Evolutionary conservation across 2,113 vertebrate genomes (phyloP).

Genomic region (Tachysurus fulvidraco): DNA sequence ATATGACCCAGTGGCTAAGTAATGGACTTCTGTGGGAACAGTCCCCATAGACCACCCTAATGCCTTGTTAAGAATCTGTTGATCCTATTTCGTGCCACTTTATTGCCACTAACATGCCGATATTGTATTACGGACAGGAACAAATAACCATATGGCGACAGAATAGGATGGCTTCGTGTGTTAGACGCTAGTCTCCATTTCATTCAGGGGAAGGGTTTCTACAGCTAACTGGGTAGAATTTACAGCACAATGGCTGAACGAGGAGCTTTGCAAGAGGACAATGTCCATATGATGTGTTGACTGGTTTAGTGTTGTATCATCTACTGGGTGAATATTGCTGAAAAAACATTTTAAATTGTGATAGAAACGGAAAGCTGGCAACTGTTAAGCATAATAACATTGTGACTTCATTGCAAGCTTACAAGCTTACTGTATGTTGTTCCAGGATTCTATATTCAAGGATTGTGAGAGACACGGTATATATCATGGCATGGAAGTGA

Average conservation of each 20-base stretch:
- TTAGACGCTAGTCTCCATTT: slow-evolving; percentile 44
- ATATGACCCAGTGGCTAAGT: slow-evolving; percentile 63
- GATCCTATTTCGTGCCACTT: slow-evolving; percentile 63
- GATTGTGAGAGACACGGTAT: neutral
- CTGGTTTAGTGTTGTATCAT: neutral
- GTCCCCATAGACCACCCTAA: slow-evolving; percentile 54
- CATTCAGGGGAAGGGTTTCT: slow-evolving; percentile 15
- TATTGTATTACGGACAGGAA: slow-evolving; percentile 63
- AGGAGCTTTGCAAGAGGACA: neutral
- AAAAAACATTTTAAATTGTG: slow-evolving; percentile 18
- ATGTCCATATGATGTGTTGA: neutral
- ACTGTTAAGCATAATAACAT: slow-evolving; percentile 1
- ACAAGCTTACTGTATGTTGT: neutral
- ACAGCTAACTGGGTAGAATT: slow-evolving; percentile 26
- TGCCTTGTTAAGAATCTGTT: slow-evolving; percentile 64
- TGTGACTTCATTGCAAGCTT: neutral
- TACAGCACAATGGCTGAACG: neutral
- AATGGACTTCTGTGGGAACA: slow-evolving; percentile 62
- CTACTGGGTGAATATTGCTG: neutral
- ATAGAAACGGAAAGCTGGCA: neutral
- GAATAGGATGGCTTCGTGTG: slow-evolving; percentile 47
- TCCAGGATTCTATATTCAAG: neutral
- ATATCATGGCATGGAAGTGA: neutral
- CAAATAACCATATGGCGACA: slow-evolving; percentile 55
- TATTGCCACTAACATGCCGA: slow-evolving; percentile 61